Evolutionary conservation across 53 echinoderm and acorn worm species (phyloP).

Genomic region (Echinarachnius parma): DNA sequence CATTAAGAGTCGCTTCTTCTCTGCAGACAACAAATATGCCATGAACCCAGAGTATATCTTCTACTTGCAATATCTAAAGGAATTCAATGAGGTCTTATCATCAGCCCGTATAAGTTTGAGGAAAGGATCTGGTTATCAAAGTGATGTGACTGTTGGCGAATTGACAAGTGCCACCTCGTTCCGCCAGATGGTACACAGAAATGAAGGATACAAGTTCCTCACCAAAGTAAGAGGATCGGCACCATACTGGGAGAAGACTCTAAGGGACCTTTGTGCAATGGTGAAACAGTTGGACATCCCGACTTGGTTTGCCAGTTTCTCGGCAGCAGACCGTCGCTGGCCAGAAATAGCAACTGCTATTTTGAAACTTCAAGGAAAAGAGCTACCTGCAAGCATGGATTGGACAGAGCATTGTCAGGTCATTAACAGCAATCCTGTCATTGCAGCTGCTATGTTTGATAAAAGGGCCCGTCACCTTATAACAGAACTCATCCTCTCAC

Average conservation of each 20-base stretch:
- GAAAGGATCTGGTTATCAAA: constrained; percentile 14
- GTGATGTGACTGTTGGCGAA: constrained; percentile 3
- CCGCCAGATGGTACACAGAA: constrained; percentile 13
- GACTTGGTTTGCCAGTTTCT: constrained; percentile 38
- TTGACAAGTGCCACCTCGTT: constrained; percentile 9
- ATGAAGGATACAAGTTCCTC: constrained; percentile 12
- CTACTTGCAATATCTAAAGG: constrained; percentile 3
- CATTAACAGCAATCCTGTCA: constrained; percentile 37
- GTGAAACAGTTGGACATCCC: constrained; percentile 19
- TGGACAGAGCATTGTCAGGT: not conserved
- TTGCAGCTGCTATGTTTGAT: constrained; percentile 20
- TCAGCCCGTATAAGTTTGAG: constrained; percentile 19
- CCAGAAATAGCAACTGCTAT: constrained; percentile 23
- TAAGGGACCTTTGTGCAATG: constrained; percentile 12
- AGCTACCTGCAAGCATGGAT: constrained; percentile 13
- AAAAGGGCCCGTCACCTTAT: constrained; percentile 18
- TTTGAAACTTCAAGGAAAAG: constrained; percentile 15
- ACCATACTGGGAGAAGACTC: constrained; percentile 41
- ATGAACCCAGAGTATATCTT: constrained; percentile 21
- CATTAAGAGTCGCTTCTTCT: constrained; percentile 9
- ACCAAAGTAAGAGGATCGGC: constrained; percentile 15
- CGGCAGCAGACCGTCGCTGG: constrained; percentile 37
- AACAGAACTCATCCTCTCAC: constrained; percentile 2
- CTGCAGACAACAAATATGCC: constrained; percentile 14
- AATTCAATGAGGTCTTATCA: constrained; percentile 18